These are phyloP conservation scores for Arge pagana DNA, from an alignment of 2,888 invertebrate species.

Conservation along the genomic window DNA sequence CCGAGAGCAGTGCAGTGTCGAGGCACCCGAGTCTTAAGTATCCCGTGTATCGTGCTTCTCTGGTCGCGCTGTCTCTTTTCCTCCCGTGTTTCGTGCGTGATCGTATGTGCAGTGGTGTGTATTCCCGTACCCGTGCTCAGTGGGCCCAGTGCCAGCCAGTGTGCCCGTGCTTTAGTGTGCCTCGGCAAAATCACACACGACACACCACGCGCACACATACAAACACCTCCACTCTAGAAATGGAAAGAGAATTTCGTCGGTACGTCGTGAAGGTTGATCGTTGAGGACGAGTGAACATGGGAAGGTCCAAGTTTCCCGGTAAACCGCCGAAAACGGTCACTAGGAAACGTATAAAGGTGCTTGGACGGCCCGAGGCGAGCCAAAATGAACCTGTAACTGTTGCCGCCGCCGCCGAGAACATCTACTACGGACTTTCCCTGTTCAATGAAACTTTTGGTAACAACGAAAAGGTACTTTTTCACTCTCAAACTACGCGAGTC, in stretches of 20 bases:
- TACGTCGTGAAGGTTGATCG: conserved; percentile 59
- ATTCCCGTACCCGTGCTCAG: not conserved
- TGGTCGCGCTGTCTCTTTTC: not conserved
- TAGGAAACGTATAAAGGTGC: conserved; percentile 82
- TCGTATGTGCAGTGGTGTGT: not conserved
- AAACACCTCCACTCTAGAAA: too few species aligned
- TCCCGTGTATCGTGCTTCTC: not conserved
- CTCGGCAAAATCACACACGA: conserved; percentile 19
- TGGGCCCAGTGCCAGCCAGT: too few species aligned
- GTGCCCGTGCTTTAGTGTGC: not conserved
- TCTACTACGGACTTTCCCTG: conserved; percentile 57
- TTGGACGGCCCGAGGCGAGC: conserved; percentile 64
- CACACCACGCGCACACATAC: too few species aligned
- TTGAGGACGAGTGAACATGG: conserved; percentile 70
- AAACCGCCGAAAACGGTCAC: conserved; percentile 86
- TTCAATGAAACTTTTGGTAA: conserved; percentile 55
- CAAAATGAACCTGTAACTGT: conserved; percentile 60
- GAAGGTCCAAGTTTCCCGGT: conserved; percentile 84
- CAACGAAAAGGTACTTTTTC: conserved; percentile 54
- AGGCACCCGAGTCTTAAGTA: too few species aligned
- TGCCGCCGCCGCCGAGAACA: conserved; percentile 57
- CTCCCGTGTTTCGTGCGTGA: not conserved
- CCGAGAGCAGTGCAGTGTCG: too few species aligned
- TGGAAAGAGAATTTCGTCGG: conserved; percentile 47
- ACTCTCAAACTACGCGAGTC: too few species aligned